Evolutionary conservation across 2,888 invertebrate species (phyloP), one percentile per base, ranked within the genome.

Genomic region (Nephrotoma flavescens): DNA sequence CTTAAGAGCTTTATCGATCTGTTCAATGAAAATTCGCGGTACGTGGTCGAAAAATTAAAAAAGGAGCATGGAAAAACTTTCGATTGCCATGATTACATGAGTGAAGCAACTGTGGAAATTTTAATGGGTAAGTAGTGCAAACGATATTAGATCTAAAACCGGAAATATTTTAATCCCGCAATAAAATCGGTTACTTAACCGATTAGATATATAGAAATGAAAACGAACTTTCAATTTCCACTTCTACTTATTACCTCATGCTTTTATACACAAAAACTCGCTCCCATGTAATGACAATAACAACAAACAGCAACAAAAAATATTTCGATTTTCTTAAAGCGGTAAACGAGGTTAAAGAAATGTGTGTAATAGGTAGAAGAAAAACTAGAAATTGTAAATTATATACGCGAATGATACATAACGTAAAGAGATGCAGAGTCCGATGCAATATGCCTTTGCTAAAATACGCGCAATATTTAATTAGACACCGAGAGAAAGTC

Each of bases 1-100:
- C 92, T 97, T 89, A 96, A 96, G 93, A 96, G 96, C 89, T 97
- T 97, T 92, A 96, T 97, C 89, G 96, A 96, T 90, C 92, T 96
- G 47, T 97, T 97, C 92, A 96, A 97, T 90, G 95, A 95, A 88
- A 96, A 96, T 92, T 96, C 96, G 83, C 93, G 94, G 85, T 94
- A 94, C 87, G 95, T 96, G 5, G 95, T 96, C 4, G 93, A 94
- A 87, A 96, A 95, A 90, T 92, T 96, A 91, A 94, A 94, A 90
- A 94, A 94, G 89, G 95, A 96, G 91, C 91, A 92, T 86, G 92
- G 92, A 87, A 95, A 94, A 88, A 93, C 93, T 86, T 96, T 96
- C 90, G 96, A 96, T 90, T 94, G 95, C 89, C 96, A 96, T 89
- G 95, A 96, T 91, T 96, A 96, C 92, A 96, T 96, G 96, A 96